Evolutionary conservation across 2,113 vertebrate species (phyloP).

Genomic region (Cyprinodon variegatus): DNA sequence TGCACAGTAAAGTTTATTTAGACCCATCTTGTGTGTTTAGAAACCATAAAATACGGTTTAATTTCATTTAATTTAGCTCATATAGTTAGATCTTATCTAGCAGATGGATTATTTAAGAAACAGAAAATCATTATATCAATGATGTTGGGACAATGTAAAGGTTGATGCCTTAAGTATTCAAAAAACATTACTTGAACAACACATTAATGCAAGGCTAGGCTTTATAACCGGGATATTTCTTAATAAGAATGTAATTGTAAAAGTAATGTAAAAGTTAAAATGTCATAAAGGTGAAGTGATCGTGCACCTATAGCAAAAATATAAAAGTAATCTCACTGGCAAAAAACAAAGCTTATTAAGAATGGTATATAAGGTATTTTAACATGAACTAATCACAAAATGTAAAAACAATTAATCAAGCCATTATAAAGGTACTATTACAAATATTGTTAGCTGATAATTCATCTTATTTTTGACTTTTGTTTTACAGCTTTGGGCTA

Average conservation of each 20-base stretch:
- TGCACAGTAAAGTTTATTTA: constrained; percentile 64
- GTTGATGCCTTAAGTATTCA: no score
- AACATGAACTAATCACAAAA: neutral
- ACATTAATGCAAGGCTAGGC: no score
- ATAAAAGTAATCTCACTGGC: neutral
- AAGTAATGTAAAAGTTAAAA: neutral
- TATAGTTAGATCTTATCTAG: no score
- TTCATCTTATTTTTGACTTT: neutral
- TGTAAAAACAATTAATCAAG: neutral
- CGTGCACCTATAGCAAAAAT: neutral
- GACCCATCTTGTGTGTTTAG: neutral
- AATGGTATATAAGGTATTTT: neutral
- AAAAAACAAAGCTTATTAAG: neutral
- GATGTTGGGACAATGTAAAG: no score
- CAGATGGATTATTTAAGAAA: neutral
- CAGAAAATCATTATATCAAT: no score
- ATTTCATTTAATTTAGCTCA: neutral
- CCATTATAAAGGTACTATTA: neutral
- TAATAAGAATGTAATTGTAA: neutral
- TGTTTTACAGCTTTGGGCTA: neutral
- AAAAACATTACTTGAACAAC: no score
- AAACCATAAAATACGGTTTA: neutral
- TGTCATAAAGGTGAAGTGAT: neutral
- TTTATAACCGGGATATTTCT: neutral
- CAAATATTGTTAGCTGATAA: no score